These are phyloP conservation scores for Ficedula albicollis DNA, from an alignment of 2,797 vertebrate genomes.

Conservation along the genomic window DNA sequence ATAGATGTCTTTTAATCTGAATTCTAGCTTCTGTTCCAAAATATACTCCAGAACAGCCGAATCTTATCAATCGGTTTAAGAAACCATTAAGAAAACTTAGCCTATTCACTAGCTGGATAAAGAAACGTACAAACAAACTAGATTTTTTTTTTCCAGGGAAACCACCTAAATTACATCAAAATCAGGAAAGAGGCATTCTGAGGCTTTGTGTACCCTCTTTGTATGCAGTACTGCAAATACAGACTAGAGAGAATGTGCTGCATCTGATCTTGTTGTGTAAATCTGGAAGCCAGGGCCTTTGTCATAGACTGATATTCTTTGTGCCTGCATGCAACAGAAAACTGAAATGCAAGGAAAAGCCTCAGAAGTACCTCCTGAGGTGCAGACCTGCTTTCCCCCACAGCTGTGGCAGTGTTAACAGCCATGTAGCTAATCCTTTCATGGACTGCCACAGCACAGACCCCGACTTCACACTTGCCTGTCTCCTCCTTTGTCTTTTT, in stretches of 20 bases:
- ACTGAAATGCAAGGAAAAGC: not conserved
- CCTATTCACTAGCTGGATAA: not conserved
- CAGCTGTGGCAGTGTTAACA: not conserved
- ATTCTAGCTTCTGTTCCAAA: not conserved
- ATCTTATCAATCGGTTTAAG: not conserved
- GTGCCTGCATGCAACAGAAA: not conserved
- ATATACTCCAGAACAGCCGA: not conserved
- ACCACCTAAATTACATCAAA: not conserved
- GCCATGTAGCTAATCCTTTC: not conserved
- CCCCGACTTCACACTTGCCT: not conserved
- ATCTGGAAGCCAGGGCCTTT: not conserved
- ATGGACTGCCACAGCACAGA: not conserved
- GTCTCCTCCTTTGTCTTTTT: constrained; percentile 41
- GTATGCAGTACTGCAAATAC: not conserved
- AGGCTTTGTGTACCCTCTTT: not conserved
- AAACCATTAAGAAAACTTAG: not conserved
- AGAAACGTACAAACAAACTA: not conserved
- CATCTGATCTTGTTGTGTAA: not conserved
- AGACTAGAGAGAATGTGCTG: not conserved
- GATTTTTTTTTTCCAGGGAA: not conserved
- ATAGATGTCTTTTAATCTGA: not conserved
- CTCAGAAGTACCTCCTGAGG: not conserved
- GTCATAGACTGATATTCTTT: not conserved
- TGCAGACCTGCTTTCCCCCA: not conserved
- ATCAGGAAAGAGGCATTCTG: not conserved